A percentile compares a stretch with the other conserved stretches of the same genome.
Evolutionary conservation across 2,113 vertebrate genomes (phyloP).

Genomic region (Nannobrachium achirus): DNA sequence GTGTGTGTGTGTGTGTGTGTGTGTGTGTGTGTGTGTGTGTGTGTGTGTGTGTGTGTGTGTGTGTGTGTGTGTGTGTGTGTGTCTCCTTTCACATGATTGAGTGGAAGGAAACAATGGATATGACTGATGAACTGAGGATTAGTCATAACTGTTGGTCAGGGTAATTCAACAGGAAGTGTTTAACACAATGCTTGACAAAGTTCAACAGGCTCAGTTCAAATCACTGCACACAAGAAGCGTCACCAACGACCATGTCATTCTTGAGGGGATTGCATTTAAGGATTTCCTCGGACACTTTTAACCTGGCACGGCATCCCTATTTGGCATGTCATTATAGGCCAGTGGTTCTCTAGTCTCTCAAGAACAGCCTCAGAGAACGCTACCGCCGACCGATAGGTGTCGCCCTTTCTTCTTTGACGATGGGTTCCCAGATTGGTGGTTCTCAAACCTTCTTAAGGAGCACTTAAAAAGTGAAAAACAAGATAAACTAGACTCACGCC

Average conservation of each 20-base stretch:
- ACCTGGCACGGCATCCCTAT: not conserved
- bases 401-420: too few species aligned
- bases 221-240: too few species aligned
- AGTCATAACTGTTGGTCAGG: not conserved
- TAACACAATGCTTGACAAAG: not conserved
- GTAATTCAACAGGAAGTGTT: not conserved
- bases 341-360: too few species aligned
- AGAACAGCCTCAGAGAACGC: too few species aligned
- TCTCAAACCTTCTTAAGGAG: too few species aligned
- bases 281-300: not conserved
- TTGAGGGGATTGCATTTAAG: too few species aligned
- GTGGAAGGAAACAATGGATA: not conserved
- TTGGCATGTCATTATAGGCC: not conserved
- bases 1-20: conserved; percentile 8
- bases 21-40: not conserved
- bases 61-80: not conserved
- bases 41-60: not conserved
- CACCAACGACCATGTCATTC: too few species aligned
- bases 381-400: too few species aligned
- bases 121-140: not conserved
- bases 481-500: too few species aligned
- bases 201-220: not conserved
- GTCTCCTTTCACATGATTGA: not conserved
- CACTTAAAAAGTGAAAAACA: too few species aligned
- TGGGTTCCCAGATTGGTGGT: too few species aligned